Base-by-base conservation (phyloP, 2,888 invertebrate species). In the Ophion slaviceki region DNA sequence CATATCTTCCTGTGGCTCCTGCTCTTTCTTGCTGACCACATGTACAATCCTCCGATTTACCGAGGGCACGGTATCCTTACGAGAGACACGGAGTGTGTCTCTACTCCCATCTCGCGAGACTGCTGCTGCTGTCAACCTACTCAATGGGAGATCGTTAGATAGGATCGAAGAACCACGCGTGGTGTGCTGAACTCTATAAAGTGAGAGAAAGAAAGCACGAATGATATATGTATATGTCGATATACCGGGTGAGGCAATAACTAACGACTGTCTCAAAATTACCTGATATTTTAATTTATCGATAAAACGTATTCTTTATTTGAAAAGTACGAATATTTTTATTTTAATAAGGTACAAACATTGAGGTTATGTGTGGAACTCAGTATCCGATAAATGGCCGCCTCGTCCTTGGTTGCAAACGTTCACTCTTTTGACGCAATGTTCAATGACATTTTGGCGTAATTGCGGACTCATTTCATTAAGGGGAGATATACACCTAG, bases 101-200 rank as follows among this genome's bases (percentile, higher is more conserved):
- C 59, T n/a, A 57, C 66, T 61, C 59, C 53, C 20, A 66, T 61
- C 28, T 76, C 87, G 74, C 32, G 28, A n/a, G 64, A 40, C 64
- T 76, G 75, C 82, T 84, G 80, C 79, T 75, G 75, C 81, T 64
- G 62, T 59, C 90, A 88, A 90, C 88, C 90, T 90, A 87, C 92
- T 92, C 91, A 92, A 92, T 92, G 92, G 91, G 90, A 92, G 92
- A 92, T 92, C 92, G 92, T 92, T 92, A 91, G 92, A 92, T 92
- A 92, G 91, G 89, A 90, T 90, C 90, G 89, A 79, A 82, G 82
- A 82, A 66, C 68, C 75, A n/a, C 68, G 70, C 68, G 67, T 79
- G 83, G 75, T 72, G 74, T 28, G 40, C 61, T 72, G 57, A 59
- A 80, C 80, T 76, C 62, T 79, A 71, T 10, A 80, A 82, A 77